A percentile compares a stretch with the other conserved stretches of the same genome.
phyloP scores from a whole-genome alignment of 2,797 vertebrate genomes.

The Lithobates pipiens region DNA sequence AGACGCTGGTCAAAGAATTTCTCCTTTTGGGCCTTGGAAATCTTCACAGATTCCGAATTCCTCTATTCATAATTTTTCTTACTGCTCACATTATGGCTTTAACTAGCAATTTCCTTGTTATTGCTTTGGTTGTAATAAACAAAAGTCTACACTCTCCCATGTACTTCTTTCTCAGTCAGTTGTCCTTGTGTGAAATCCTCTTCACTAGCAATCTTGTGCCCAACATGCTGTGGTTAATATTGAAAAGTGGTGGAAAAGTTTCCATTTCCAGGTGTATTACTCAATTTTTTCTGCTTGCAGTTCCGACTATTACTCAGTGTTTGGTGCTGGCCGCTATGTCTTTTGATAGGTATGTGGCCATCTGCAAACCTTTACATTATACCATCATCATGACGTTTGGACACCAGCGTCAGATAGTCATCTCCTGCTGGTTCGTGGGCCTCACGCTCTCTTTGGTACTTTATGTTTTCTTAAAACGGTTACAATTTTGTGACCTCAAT shows the following conservation, averaged over 20 bases:
- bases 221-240: constrained; percentile 1
- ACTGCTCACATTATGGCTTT: constrained; percentile 20
- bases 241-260: not conserved
- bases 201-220: constrained; percentile 33
- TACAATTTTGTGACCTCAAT: constrained; percentile 11
- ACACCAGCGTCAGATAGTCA: not conserved
- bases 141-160: constrained; percentile 30
- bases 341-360: constrained; percentile 27
- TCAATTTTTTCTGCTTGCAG: constrained; percentile 5
- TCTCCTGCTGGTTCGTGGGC: not conserved
- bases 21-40: not conserved
- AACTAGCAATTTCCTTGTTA: constrained; percentile 27
- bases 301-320: constrained; percentile 56
- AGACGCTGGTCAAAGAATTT: constrained; percentile 29
- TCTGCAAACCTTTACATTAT: constrained; percentile 33
- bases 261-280: not conserved
- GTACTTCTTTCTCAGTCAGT: constrained; percentile 54
- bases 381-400: constrained; percentile 11
- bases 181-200: constrained; percentile 35
- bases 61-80: constrained; percentile 31
- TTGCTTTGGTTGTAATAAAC: constrained; percentile 16
- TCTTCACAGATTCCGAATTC: not conserved
- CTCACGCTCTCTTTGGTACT: not conserved
- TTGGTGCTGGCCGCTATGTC: constrained; percentile 38
- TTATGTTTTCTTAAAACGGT: not conserved